A percentile compares a stretch with the other conserved stretches of the same genome.
Conservation (phyloP, 2,888 invertebrate species). For the Peribatodes rhomboidaria region DNA sequence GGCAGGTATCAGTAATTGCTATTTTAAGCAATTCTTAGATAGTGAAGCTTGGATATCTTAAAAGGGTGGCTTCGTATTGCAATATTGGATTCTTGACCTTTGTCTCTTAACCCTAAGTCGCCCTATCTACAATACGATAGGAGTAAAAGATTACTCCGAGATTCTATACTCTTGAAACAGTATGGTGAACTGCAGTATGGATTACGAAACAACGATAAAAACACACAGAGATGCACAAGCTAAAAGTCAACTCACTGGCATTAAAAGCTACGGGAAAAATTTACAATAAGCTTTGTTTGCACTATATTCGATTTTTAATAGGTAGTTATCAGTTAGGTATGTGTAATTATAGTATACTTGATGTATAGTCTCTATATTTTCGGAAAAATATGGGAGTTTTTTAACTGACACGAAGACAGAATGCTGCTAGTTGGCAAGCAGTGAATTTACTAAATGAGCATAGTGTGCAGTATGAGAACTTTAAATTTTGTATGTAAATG, state of each 20-base stretch:
- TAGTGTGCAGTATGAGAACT: conserved; percentile 13
- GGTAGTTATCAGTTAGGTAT: too few species aligned
- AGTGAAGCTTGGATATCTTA: conserved; percentile 23
- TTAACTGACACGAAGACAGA: too few species aligned
- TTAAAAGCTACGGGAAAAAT: too few species aligned
- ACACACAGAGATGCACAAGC: too few species aligned
- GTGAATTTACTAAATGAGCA: neutral
- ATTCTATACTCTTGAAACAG: conserved; percentile 31
- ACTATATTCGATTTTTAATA: too few species aligned
- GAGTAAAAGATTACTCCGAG: conserved; percentile 37
- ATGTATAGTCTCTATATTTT: too few species aligned
- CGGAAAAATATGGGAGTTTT: too few species aligned
- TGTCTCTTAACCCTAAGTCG: conserved; percentile 39
- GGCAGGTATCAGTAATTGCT: conserved; percentile 12
- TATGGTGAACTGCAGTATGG: conserved; percentile 9
- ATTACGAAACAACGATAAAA: neutral
- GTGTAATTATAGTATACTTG: too few species aligned
- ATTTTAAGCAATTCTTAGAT: conserved; percentile 28
- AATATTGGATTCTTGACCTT: conserved; percentile 45
- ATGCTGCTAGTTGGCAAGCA: too few species aligned
- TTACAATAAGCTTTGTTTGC: too few species aligned
- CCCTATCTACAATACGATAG: conserved; percentile 42
- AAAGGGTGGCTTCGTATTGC: conserved; percentile 32
- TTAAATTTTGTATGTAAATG: conserved; percentile 53
- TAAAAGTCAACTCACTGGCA: too few species aligned